Conservation (phyloP, 92 coral and sea anemone species). For the Siderastrea radians region DNA sequence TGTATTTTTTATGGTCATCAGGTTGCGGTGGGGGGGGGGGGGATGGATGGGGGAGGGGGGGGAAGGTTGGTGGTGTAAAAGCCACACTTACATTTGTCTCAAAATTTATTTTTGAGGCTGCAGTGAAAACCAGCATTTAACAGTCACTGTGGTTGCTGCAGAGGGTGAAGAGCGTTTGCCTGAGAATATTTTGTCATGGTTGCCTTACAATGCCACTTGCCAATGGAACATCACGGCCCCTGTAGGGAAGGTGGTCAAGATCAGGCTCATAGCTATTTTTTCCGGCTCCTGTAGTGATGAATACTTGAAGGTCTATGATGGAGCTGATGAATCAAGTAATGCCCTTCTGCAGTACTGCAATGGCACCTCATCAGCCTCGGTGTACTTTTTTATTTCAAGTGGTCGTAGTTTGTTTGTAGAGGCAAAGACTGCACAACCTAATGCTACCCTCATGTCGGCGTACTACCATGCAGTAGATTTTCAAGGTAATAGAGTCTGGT, state of each 20-base stretch:
- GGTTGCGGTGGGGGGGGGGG: no score
- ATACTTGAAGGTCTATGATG: conserved; percentile 41
- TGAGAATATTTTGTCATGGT: not conserved
- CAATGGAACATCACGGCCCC: conserved; percentile 74
- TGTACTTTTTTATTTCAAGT: conserved; percentile 19
- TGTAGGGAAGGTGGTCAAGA: conserved; percentile 32
- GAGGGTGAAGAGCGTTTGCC: not conserved
- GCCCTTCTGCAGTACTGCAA: conserved; percentile 37
- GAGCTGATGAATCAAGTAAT: conserved; percentile 29
- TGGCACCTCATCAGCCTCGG: not conserved
- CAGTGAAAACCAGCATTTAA: conserved; percentile 15
- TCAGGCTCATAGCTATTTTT: not conserved
- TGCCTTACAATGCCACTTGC: conserved; percentile 48
- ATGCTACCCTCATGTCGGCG: not conserved
- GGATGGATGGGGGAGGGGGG: no score
- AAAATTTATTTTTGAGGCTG: conserved; percentile 19
- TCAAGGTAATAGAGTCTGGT: conserved; percentile 3
- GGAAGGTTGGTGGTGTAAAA: no score
- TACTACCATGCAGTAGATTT: not conserved
- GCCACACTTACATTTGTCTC: no score
- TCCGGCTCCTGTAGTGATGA: conserved; percentile 12
- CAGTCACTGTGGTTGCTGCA: not conserved
- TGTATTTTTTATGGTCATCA: no score
- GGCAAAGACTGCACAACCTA: conserved; percentile 6
- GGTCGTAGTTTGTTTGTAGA: conserved; percentile 32